Evolutionary conservation across 2,797 vertebrate species (phyloP), one percentile per base, ranked within the genome.

Genomic region (Dipus sagitta): DNA sequence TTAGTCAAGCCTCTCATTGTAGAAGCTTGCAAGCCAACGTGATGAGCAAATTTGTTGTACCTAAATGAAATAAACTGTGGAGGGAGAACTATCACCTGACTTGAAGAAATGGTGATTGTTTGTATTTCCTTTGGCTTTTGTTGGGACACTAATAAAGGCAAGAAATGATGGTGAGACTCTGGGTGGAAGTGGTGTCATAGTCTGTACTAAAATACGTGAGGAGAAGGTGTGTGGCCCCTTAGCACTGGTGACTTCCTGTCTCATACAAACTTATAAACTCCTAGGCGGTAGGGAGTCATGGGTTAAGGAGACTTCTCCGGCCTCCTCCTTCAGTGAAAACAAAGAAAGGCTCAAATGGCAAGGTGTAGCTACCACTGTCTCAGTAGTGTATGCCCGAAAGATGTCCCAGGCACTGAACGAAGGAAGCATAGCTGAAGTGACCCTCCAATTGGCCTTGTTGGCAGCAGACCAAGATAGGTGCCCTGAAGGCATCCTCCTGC

Each of bases 241-340:
- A 28, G 32, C 20, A 28, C 72, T 70, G 58, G 32, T 74, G 75
- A 72, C 86, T 32, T 68, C 91, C 72, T 84, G 85, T 86, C 90
- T 96, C 71, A 34, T 3, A 86, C 86, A 95, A 96, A 38, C 67
- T 34, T 67, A 30, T 94, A 76, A 82, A 90, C 95, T 92, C 91
- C 96, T 90, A 95, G 90, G 42, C 81, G 96, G 84, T 85, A 95
- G 93, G 86, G 94, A 87, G 86, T 94, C 96, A 38, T 93, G 60
- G 89, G 68, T 96, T 96, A 88, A 65, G 65, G 94, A 96, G 84
- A 84, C 47, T 26, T 97, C 78, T 93, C 91, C 76, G 90, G 92
- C 96, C 95, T 97, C 42, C 97, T 97, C 97, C 96, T 97, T 96
- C 97, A 98, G 96, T 97, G 97, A 98, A 97, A 86, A 77, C 34